phyloP scores from a whole-genome alignment of 1,140 invertebrate species.

The Parasteatoda tepidariorum region DNA sequence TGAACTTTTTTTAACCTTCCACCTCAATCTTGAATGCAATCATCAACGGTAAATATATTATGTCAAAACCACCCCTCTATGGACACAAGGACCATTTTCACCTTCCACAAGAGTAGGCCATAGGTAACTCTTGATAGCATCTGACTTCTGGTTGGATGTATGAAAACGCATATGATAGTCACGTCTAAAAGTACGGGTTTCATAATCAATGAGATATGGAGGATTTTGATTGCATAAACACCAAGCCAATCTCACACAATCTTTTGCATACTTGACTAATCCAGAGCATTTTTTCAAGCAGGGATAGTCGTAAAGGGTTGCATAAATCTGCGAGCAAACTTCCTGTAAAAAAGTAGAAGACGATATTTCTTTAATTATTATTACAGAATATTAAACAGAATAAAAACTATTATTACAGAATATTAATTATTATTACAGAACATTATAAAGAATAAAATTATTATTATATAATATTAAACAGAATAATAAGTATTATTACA shows the following conservation, averaged over 20 bases:
- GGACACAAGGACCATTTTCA: constrained; percentile 75
- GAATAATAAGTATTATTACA: no score
- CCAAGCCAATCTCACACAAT: constrained; percentile 78
- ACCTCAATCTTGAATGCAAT: neutral
- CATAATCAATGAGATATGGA: constrained; percentile 70
- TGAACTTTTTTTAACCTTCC: no score
- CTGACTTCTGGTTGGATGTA: constrained; percentile 73
- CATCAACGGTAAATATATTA: no score
- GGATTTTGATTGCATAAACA: constrained; percentile 72
- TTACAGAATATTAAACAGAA: no score
- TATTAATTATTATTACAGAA: no score
- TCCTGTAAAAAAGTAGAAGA: constrained; percentile 70
- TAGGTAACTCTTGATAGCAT: constrained; percentile 75
- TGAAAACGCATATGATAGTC: constrained; percentile 77
- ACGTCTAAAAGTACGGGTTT: constrained; percentile 72
- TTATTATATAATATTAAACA: no score
- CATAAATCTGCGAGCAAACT: constrained; percentile 76
- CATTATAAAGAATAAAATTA: no score
- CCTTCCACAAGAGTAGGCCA: constrained; percentile 79
- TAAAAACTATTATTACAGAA: no score
- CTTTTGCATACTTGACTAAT: constrained; percentile 75
- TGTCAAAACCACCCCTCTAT: constrained; percentile 80
- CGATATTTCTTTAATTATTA: no score
- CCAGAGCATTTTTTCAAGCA: constrained; percentile 76
- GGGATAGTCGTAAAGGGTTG: constrained; percentile 81